A percentile compares a stretch with the other conserved stretches of the same genome.
Evolutionary conservation across 1,140 invertebrate species (phyloP).

Genomic region (Phortica variegata): DNA sequence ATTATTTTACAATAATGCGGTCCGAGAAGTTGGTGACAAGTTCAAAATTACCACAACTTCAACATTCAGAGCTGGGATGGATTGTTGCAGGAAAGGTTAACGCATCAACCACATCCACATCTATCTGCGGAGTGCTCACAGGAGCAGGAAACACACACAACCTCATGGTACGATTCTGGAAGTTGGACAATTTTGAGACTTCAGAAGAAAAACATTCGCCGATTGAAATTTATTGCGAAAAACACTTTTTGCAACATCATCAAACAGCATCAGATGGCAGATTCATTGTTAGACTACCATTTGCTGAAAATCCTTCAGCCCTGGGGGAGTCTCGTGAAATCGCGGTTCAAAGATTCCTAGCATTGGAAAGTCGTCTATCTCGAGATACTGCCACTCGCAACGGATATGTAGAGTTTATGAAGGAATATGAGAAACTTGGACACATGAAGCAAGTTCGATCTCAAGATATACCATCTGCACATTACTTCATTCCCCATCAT

Average conservation of each 20-base stretch:
- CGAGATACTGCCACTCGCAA: background rate
- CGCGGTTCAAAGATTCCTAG: background rate
- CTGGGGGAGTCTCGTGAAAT: background rate
- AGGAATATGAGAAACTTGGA: background rate
- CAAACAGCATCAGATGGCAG: background rate
- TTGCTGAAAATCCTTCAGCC: background rate
- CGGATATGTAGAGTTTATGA: too few species aligned
- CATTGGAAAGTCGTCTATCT: background rate
- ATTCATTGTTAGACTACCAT: background rate
- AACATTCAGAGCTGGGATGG: background rate
- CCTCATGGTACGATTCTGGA: background rate
- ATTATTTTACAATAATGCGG: background rate
- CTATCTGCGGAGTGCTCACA: background rate
- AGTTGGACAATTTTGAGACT: background rate
- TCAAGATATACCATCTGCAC: too few species aligned
- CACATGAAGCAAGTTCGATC: background rate
- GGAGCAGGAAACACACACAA: background rate
- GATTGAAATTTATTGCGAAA: background rate
- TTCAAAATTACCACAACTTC: background rate
- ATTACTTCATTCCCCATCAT: background rate
- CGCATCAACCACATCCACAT: background rate
- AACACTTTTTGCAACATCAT: background rate
- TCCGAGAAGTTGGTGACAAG: background rate
- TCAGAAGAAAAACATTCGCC: background rate
- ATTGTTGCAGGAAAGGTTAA: background rate